A percentile compares a stretch with the other conserved stretches of the same genome.
Evolutionary conservation across 2,113 vertebrate species (phyloP).

Genomic region (Cyphomyrus discorhynchus): DNA sequence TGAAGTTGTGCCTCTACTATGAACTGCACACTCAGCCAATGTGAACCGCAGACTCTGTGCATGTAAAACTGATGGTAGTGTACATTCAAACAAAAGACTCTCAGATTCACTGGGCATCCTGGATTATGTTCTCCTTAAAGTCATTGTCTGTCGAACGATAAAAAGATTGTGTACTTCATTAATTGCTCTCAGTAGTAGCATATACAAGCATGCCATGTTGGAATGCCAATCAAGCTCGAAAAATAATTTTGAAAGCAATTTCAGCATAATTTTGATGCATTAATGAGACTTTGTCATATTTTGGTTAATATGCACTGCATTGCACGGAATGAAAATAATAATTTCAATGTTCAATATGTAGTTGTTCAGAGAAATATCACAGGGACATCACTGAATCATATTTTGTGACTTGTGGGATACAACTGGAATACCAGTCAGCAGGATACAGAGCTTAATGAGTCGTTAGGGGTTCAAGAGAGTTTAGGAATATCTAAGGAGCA

Average conservation of each 20-base stretch:
- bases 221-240: not conserved
- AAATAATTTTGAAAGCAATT: not conserved
- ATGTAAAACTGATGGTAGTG: not conserved
- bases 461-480: not conserved
- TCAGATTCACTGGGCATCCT: not conserved
- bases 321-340: not conserved
- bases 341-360: constrained; percentile 24
- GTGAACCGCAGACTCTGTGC: not conserved
- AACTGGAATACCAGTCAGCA: not conserved
- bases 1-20: not conserved
- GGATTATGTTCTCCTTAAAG: not conserved
- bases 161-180: not conserved
- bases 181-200: not conserved
- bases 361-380: constrained; percentile 19
- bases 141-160: not conserved
- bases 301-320: not conserved
- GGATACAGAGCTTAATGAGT: not conserved
- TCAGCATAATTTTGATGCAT: not conserved
- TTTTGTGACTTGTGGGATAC: constrained; percentile 7
- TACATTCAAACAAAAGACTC: not conserved
- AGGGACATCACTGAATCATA: not conserved
- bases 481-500: not conserved
- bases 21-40: not conserved
- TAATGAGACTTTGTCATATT: not conserved
- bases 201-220: not conserved